Evolutionary conservation across 2,888 invertebrate species (phyloP), one percentile per base, ranked within the genome.

Genomic region (Drosophila lacicola): DNA sequence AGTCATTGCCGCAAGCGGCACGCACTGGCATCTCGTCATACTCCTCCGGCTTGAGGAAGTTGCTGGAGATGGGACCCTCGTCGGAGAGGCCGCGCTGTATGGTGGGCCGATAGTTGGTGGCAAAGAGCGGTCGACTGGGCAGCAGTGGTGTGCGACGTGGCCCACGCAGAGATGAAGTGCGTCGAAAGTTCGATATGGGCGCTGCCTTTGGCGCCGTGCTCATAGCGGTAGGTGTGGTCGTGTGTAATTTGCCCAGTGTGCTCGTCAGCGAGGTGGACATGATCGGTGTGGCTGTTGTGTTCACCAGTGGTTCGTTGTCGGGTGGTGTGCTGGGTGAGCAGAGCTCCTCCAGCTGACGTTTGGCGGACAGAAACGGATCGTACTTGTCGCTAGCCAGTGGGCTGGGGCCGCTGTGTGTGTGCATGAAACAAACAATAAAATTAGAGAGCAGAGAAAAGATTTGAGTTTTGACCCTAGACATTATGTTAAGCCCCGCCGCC

Each of bases 291-390:
- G 62, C 60, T 54, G 65, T 50, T 3, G 61, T 50, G 47, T 39
- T 53, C 8, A 44, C 46, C 21, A 45, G 45, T 25, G 57, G 63
- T 56, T 75, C 81, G 61, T 55, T 67, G 92, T 61, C 82, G 62
- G 79, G 93, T 91, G 81, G 88, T 60, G 95, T 94, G 46, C 51
- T 74, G 64, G 83, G 94, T 54, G 95, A 95, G 93, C 96, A 95
- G 37, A 97, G 94, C 90, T 97, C 96, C 92, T 95, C 95, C 93
- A 97, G 95, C 93, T 97, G 97, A 75, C 95, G 95, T 93, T 96
- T 96, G 50, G 97, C 97, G 78, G 95, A 95, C 78, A 95, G 93
- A 92, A 96, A 96, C 54, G 97, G 97, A 92, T 97, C 96, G 92
- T 96, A 96, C 46, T 90, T 91, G 66, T 90, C 91, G 73, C 90